Conservation (phyloP, 2,113 vertebrate species). For the Chascanopsetta lugubris region DNA sequence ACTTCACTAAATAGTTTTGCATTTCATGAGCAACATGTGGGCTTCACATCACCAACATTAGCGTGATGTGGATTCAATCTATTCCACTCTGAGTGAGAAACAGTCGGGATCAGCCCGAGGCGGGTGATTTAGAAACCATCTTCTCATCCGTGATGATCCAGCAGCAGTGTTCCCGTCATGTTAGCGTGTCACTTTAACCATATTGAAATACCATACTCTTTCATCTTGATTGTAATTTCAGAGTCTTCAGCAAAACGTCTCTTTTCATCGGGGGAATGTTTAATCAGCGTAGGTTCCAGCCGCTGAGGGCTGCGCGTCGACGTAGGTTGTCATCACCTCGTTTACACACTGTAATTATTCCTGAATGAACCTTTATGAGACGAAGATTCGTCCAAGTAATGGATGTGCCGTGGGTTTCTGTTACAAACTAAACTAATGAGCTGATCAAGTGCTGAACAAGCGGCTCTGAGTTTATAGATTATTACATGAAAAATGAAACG, state of each 20-base stretch:
- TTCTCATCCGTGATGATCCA: not conserved
- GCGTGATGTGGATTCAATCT: too few species aligned
- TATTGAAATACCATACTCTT: not conserved
- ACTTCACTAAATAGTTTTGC: too few species aligned
- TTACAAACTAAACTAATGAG: not conserved
- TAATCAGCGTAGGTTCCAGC: slow-evolving; percentile 1
- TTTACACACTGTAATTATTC: slow-evolving; percentile 8
- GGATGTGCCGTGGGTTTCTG: not conserved
- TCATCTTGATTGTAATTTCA: not conserved
- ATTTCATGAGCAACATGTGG: too few species aligned
- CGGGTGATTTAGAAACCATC: not conserved
- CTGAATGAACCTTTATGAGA: not conserved
- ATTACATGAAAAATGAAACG: not conserved
- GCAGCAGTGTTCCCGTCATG: not conserved
- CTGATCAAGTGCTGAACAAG: not conserved
- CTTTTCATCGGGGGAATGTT: not conserved
- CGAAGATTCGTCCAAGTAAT: not conserved
- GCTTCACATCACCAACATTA: too few species aligned
- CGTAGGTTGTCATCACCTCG: not conserved
- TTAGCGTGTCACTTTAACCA: not conserved
- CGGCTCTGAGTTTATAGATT: not conserved
- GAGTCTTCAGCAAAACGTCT: not conserved
- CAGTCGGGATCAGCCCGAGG: not conserved
- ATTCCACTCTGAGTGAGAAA: too few species aligned
- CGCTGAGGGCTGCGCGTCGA: not conserved